Base-by-base conservation (phyloP, 2,797 vertebrate species). In the Gambusia yucatana region DNA sequence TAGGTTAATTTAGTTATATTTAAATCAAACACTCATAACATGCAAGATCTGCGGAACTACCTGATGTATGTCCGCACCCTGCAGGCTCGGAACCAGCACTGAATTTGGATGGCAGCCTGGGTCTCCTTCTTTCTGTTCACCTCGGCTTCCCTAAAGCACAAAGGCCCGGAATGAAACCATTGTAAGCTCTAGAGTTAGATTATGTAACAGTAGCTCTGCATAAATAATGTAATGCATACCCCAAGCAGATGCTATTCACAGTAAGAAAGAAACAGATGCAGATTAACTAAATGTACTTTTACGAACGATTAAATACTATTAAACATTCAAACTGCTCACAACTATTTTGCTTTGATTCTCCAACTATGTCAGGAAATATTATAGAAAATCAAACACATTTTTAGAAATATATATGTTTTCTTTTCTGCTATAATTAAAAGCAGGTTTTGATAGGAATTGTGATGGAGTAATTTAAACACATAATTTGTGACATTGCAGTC, bases 31-130 rank as follows among this genome's bases (percentile, higher is more conserved):
- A 17, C 4, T 50, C 25, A 47, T 47, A 3, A 72, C 33, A 43
- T 14, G 55, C 11, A 75, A 72, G 63, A n/a, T 14, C 14, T 67
- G 36, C 63, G 11, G 16, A 10, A 67, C 6, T 93, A 99, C 98
- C 97, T 96, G 81, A 99, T 88, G 82, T 97, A 97, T 20, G 94
- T 93, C 61, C 96, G 96, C 47, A 97, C 93, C 84, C 87, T 94
- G 81, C 95, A 97, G 79, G 95, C 97, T 94, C 96, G 94, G 92
- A 97, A 97, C 96, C 97, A 97, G 93, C 97, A 97, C 93, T 99
- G 98, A 75, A 99, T 97, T 82, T 59, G 91, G 76, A 95, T 84
- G 39, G 96, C 96, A 4, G 97, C 96, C 25, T 90, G 80, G 87
- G 95, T 92, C 75, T 97, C 95, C 41, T 4, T 83, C 87, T 86